These are phyloP conservation scores for Artibeus jamaicensis DNA, from an alignment of 2,797 vertebrate species.

Conservation along the genomic window DNA sequence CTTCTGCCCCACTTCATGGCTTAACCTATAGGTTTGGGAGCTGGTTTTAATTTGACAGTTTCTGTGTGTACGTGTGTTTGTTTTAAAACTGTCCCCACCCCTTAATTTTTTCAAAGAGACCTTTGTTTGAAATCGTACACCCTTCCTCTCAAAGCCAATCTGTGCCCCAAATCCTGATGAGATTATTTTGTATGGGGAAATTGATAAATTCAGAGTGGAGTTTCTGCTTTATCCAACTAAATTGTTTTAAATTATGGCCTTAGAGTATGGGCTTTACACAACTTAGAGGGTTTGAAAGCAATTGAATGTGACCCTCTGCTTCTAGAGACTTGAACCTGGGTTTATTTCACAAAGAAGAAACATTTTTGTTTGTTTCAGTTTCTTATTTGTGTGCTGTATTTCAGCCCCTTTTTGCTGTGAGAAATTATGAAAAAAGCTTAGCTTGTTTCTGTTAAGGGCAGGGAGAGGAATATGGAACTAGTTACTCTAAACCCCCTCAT, in stretches of 20 bases:
- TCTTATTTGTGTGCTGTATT: neutral
- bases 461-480: neutral
- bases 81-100: neutral
- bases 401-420: neutral
- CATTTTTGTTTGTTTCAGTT: neutral
- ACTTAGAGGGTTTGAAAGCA: slow-evolving; percentile 14
- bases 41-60: slow-evolving; percentile 66
- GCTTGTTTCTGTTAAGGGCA: neutral
- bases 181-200: slow-evolving; percentile 57
- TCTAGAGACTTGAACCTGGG: neutral
- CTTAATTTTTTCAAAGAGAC: slow-evolving; percentile 59
- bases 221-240: slow-evolving; percentile 50
- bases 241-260: slow-evolving; percentile 56
- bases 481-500: neutral
- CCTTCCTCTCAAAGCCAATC: slow-evolving; percentile 7
- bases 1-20: neutral
- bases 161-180: slow-evolving; percentile 33
- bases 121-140: slow-evolving; percentile 47
- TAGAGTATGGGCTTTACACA: neutral
- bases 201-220: slow-evolving; percentile 56
- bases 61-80: slow-evolving; percentile 31
- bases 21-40: slow-evolving; percentile 26
- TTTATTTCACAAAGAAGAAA: slow-evolving; percentile 6
- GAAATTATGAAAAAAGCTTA: neutral
- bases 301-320: neutral